Conservation (phyloP, 2,888 invertebrate genomes). For the Tortrix viridana region DNA sequence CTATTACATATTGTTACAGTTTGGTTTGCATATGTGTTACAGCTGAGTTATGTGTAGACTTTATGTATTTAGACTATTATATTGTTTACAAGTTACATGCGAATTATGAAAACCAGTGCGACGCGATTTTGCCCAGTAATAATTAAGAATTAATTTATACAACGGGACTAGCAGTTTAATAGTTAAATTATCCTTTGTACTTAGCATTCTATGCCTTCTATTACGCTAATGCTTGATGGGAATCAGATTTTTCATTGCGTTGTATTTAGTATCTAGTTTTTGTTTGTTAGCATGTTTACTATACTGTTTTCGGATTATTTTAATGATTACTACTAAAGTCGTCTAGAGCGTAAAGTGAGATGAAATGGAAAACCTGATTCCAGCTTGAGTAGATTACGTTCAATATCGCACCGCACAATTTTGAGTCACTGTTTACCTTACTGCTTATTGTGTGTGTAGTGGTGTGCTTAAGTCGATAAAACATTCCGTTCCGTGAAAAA, state of each 20-base stretch:
- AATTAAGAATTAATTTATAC: conserved; percentile 56
- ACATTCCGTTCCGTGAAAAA: conserved; percentile 69
- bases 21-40: conserved; percentile 84
- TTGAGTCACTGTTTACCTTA: conserved; percentile 77
- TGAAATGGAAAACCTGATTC: conserved; percentile 73
- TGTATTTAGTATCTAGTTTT: conserved; percentile 37
- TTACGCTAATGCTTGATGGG: conserved; percentile 79
- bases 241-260: conserved; percentile 69
- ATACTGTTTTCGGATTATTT: conserved; percentile 39
- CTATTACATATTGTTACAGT: conserved; percentile 82
- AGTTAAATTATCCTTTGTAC: conserved; percentile 81
- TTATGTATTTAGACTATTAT: conserved; percentile 77
- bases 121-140: conserved; percentile 74
- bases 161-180: conserved; percentile 80
- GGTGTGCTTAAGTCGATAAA: conserved; percentile 80
- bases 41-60: conserved; percentile 81
- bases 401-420: conserved; percentile 78
- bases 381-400: conserved; percentile 61
- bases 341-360: conserved; percentile 33
- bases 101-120: conserved; percentile 83
- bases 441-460: conserved; percentile 75
- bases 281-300: conserved; percentile 35
- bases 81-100: conserved; percentile 77
- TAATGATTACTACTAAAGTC: conserved; percentile 37
- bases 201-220: conserved; percentile 79